Evolutionary conservation across 2,113 vertebrate species (phyloP).

Genomic region (Charina bottae): DNA sequence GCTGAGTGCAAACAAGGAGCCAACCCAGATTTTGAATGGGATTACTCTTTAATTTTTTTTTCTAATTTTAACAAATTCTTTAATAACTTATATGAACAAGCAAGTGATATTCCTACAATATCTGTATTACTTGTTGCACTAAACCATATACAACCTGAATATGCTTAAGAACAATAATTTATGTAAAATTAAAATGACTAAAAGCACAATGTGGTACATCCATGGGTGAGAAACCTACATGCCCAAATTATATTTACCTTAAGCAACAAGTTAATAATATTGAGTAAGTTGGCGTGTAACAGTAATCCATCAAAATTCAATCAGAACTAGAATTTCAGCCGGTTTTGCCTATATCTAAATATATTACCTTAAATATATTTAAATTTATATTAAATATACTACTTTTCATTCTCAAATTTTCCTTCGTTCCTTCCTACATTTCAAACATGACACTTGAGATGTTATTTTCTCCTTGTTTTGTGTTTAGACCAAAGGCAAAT

Average conservation of each 20-base stretch:
- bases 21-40: not conserved
- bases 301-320: not conserved
- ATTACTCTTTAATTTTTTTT: not conserved
- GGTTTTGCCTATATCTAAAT: constrained; percentile 28
- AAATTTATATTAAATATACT: too few species aligned
- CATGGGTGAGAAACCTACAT: not conserved
- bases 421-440: constrained; percentile 40
- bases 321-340: not conserved
- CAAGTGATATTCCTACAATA: not conserved
- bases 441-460: constrained; percentile 40
- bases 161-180: not conserved
- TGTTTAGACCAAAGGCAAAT: constrained; percentile 85
- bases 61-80: not conserved
- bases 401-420: constrained; percentile 64
- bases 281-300: not conserved
- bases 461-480: constrained; percentile 56
- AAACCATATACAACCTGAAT: not conserved
- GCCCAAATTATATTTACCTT: not conserved
- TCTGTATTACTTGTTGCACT: not conserved
- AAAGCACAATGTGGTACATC: not conserved
- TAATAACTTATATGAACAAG: not conserved
- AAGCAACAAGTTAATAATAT: not conserved
- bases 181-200: not conserved
- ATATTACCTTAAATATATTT: too few species aligned
- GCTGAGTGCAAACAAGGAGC: not conserved